Evolutionary conservation across 2,113 vertebrate species (phyloP).

Genomic region (Prionailurus bengalensis): DNA sequence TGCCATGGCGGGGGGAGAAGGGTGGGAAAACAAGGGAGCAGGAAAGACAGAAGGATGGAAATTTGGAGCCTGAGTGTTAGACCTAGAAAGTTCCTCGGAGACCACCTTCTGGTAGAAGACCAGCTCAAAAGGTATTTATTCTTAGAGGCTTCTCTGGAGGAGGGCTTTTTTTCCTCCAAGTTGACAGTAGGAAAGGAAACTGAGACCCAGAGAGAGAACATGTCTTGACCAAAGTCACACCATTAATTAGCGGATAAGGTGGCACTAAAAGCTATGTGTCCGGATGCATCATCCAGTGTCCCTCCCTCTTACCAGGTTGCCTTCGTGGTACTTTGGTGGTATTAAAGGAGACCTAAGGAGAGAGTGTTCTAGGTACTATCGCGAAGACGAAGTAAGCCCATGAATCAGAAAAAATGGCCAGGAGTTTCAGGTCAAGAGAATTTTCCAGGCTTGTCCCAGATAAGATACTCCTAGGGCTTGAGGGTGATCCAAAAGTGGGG

Average conservation of each 20-base stretch:
- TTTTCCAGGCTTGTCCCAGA: background rate
- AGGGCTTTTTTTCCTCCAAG: background rate
- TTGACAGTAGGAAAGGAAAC: background rate
- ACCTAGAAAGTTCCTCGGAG: background rate
- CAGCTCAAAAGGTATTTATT: background rate
- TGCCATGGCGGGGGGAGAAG: too few species aligned
- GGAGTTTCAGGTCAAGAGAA: background rate
- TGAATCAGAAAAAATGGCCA: background rate
- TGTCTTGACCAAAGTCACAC: background rate
- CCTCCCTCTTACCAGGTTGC: background rate
- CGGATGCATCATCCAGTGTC: background rate
- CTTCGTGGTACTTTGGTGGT: background rate
- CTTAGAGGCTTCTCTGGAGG: background rate
- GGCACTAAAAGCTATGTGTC: background rate
- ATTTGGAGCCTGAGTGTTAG: background rate
- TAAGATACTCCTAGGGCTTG: background rate
- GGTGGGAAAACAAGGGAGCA: background rate
- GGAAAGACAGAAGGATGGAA: background rate
- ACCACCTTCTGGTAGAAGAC: background rate
- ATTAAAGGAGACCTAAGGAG: background rate
- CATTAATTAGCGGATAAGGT: background rate
- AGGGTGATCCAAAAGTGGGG: background rate
- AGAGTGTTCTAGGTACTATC: background rate
- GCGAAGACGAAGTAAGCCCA: background rate
- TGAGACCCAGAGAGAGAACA: background rate